A percentile compares a stretch with the other conserved stretches of the same genome.
Conservation (phyloP, 2,797 vertebrate species). For the Sebastes steindachneri region DNA sequence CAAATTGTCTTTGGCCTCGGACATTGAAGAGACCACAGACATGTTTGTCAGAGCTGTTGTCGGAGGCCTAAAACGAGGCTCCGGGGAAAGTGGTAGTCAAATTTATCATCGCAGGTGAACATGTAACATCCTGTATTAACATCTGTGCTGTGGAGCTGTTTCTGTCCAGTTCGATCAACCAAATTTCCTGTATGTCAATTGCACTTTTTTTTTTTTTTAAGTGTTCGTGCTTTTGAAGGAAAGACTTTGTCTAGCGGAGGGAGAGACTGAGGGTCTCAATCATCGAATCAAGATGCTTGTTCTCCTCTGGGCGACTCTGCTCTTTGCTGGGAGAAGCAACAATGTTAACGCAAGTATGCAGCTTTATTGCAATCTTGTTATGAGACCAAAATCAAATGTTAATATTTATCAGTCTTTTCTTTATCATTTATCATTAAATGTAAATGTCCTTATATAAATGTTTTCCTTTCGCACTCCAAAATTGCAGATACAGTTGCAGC, state of each 20-base stretch:
- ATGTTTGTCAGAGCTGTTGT: neutral
- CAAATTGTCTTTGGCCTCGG: neutral
- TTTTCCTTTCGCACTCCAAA: neutral
- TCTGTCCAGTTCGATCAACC: neutral
- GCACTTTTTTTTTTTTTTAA: neutral
- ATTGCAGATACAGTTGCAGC: neutral
- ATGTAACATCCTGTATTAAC: slow-evolving; percentile 4
- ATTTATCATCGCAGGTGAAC: neutral
- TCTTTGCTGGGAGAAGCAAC: slow-evolving; percentile 2
- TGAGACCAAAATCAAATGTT: neutral
- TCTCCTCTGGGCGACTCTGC: slow-evolving; percentile 31
- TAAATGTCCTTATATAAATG: neutral
- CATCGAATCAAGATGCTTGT: slow-evolving; percentile 14
- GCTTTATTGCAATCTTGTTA: neutral
- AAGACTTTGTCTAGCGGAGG: too few species aligned
- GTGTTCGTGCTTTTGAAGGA: neutral
- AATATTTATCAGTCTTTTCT: too few species aligned
- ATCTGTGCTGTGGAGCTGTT: neutral
- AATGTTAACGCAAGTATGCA: neutral
- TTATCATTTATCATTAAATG: too few species aligned
- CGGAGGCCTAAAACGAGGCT: neutral
- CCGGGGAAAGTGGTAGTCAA: slow-evolving; percentile 6
- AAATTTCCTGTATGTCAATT: neutral
- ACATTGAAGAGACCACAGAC: neutral
- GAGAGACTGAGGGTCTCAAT: neutral